Evolutionary conservation across 2,113 vertebrate species (phyloP).

Genomic region (Ploceus nigricollis): DNA sequence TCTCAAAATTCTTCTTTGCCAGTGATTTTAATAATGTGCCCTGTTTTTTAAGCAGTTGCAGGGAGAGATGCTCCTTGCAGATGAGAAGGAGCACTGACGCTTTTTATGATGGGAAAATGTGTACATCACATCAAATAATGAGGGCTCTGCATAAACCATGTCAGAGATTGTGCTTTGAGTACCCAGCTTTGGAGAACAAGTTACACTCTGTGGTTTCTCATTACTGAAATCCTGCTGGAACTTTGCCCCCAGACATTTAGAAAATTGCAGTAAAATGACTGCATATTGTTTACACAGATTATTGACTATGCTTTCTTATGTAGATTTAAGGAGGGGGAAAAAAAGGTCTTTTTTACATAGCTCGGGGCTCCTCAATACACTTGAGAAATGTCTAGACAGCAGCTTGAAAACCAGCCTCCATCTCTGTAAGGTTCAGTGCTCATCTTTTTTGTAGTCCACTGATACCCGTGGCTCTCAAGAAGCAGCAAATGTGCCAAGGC

Average conservation of each 20-base stretch:
- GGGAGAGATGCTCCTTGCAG: not conserved
- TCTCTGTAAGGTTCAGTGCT: not conserved
- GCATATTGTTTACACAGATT: conserved; percentile 36
- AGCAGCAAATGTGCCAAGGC: not conserved
- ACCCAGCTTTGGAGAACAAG: not conserved
- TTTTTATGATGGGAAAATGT: not conserved
- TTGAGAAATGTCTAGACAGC: conserved; percentile 13
- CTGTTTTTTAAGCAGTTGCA: not conserved
- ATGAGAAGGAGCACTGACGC: not conserved
- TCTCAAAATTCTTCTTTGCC: not conserved
- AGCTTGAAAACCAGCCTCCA: not conserved
- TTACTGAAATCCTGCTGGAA: conserved; percentile 28
- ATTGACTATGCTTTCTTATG: not conserved
- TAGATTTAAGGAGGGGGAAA: not conserved
- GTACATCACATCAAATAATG: not conserved
- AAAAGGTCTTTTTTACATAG: not conserved
- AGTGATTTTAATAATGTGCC: not conserved
- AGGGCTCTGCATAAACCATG: not conserved
- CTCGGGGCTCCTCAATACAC: not conserved
- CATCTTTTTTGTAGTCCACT: not conserved
- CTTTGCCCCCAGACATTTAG: not conserved
- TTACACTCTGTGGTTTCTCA: conserved; percentile 21
- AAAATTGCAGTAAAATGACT: not conserved
- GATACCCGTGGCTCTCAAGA: not conserved
- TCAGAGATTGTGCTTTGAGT: not conserved